Percentiles rank a stretch among this genome's conserved stretches.
Conservation (phyloP, 2,888 invertebrate species). For the Patella ulyssiponensis region DNA sequence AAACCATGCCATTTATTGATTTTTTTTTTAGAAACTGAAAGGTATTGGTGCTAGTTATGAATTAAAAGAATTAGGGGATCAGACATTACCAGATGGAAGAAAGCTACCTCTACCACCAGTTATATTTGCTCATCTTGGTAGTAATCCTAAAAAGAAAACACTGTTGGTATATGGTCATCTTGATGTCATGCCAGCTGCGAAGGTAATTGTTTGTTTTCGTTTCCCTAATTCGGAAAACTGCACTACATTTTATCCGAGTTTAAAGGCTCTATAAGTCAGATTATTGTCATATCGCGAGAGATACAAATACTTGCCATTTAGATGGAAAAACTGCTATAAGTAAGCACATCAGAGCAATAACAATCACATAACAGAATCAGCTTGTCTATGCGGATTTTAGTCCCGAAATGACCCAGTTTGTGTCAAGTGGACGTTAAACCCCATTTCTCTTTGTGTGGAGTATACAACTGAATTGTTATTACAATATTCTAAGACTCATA, state of each 20-base stretch:
- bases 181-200: conserved; percentile 96
- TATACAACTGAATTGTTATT: too few species aligned
- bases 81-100: conserved; percentile 79
- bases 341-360: neutral
- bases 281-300: neutral
- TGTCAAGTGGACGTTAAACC: too few species aligned
- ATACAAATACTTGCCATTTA: neutral
- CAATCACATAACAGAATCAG: neutral
- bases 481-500: too few species aligned
- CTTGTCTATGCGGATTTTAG: too few species aligned
- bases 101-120: conserved; percentile 88
- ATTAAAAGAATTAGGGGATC: conserved; percentile 82
- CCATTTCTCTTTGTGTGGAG: too few species aligned
- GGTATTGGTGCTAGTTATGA: conserved; percentile 79
- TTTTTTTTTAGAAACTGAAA: conserved; percentile 60
- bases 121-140: conserved; percentile 84
- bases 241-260: neutral
- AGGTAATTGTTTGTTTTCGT: conserved; percentile 65
- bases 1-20: neutral
- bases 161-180: conserved; percentile 96
- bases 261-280: neutral
- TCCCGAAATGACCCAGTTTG: too few species aligned
- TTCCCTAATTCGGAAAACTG: neutral
- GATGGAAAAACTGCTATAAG: neutral
- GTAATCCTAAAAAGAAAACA: conserved; percentile 89